A percentile compares a stretch with the other conserved stretches of the same genome.
These are phyloP conservation scores for Drosophila setosimentum DNA, from an alignment of 2,888 invertebrate genomes.

Conservation along the genomic window DNA sequence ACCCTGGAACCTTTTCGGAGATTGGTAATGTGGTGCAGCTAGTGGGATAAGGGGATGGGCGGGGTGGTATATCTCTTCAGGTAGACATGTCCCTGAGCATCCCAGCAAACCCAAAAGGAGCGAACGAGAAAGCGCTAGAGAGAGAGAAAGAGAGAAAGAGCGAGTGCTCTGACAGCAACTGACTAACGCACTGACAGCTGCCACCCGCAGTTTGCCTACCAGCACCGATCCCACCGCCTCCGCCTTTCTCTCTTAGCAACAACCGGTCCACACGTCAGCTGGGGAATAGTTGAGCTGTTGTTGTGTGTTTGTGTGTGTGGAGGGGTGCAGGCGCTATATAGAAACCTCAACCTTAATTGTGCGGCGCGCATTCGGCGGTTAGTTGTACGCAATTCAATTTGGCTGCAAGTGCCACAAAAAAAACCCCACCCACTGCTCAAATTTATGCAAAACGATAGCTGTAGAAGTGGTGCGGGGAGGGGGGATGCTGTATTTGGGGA, in stretches of 20 bases:
- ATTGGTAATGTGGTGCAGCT: slow-evolving; percentile 9
- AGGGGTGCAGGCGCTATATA: slow-evolving; percentile 12
- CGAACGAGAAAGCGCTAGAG: not conserved
- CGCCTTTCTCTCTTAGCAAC: not conserved
- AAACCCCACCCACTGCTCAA: slow-evolving; percentile 7
- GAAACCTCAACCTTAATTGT: slow-evolving; percentile 79
- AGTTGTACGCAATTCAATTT: slow-evolving; percentile 80
- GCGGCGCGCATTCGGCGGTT: slow-evolving; percentile 80
- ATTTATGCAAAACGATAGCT: slow-evolving; percentile 64
- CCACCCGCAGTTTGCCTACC: slow-evolving; percentile 66
- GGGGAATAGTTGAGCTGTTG: slow-evolving; percentile 1
- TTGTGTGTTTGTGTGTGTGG: not conserved
- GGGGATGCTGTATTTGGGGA: not conserved
- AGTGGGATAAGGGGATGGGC: not conserved
- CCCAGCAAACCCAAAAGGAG: slow-evolving; percentile 10
- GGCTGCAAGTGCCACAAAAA: slow-evolving; percentile 61
- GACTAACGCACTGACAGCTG: slow-evolving; percentile 80
- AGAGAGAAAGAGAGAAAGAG: not conserved
- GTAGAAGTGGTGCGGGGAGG: not conserved
- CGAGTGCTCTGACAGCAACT: slow-evolving; percentile 69
- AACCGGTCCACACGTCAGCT: slow-evolving; percentile 31
- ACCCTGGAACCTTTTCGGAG: slow-evolving; percentile 35
- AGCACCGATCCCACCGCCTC: not conserved
- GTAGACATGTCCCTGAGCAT: slow-evolving; percentile 55
- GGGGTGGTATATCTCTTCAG: slow-evolving; percentile 16